Percentiles rank a stretch among this genome's conserved stretches.
Evolutionary conservation across 2,797 vertebrate genomes (phyloP).

Genomic region (Sorex maritimensis): DNA sequence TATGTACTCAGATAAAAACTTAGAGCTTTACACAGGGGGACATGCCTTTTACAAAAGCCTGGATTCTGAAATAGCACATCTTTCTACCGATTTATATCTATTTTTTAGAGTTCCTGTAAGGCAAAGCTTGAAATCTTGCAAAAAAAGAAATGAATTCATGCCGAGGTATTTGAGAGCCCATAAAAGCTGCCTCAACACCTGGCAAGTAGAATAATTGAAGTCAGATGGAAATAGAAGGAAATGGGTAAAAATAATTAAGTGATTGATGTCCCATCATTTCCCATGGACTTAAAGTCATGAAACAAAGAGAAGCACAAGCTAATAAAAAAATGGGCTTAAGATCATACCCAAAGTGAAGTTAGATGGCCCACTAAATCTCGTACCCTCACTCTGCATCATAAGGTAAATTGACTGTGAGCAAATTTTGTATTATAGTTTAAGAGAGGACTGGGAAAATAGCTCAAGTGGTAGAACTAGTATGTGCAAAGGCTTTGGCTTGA

Average conservation of each 20-base stretch:
- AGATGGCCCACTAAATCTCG: neutral
- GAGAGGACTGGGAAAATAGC: too few species aligned
- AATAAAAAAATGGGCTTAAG: neutral
- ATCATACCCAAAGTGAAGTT: neutral
- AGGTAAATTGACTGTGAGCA: too few species aligned
- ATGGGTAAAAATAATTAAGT: neutral
- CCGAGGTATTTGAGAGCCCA: too few species aligned
- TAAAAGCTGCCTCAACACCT: too few species aligned
- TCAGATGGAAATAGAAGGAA: constrained; percentile 32
- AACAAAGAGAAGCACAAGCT: neutral
- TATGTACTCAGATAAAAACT: neutral
- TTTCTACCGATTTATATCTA: neutral
- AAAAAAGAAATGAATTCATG: too few species aligned
- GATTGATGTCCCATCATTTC: neutral
- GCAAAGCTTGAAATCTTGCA: neutral
- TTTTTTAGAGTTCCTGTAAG: neutral
- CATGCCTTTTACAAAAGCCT: neutral
- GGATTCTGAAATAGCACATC: neutral
- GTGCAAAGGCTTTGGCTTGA: too few species aligned
- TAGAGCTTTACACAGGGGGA: neutral
- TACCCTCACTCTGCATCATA: neutral
- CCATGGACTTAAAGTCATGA: neutral
- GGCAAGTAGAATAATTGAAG: neutral
- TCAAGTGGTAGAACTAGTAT: too few species aligned
- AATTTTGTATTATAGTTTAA: too few species aligned